Percentiles rank a stretch among this genome's conserved stretches.
Conservation (phyloP, 2,888 invertebrate genomes). For the Harpalus rubripes region DNA sequence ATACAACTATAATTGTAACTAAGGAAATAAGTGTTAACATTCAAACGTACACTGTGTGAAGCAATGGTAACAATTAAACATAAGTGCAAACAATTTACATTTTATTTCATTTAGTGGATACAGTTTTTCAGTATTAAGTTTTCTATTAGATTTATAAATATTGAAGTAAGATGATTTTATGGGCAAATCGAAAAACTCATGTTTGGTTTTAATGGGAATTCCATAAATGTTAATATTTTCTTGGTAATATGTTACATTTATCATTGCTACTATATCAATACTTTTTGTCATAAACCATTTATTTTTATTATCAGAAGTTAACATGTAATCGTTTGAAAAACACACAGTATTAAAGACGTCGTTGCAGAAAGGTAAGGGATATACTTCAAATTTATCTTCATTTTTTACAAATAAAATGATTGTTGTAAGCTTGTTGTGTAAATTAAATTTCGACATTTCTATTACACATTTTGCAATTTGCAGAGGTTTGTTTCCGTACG, state of each 20-base stretch:
- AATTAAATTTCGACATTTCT: constrained; percentile 34
- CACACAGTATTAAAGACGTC: constrained; percentile 12
- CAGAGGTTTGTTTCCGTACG: constrained; percentile 64
- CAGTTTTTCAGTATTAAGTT: constrained; percentile 22
- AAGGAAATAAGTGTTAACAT: neutral
- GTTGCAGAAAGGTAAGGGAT: neutral
- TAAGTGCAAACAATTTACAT: constrained; percentile 63
- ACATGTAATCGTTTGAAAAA: constrained; percentile 22
- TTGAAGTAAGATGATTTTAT: constrained; percentile 67
- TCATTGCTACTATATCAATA: constrained; percentile 24
- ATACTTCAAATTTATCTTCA: neutral
- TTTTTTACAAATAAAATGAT: neutral
- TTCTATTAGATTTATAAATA: constrained; percentile 57
- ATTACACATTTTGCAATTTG: constrained; percentile 67
- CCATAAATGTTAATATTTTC: constrained; percentile 66
- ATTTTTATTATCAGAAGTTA: neutral
- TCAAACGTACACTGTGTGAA: neutral
- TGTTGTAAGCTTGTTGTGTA: neutral
- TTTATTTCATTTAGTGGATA: constrained; percentile 56
- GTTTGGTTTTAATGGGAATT: constrained; percentile 47
- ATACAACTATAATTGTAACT: neutral
- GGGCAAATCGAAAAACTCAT: constrained; percentile 64
- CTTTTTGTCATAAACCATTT: constrained; percentile 22
- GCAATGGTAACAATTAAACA: constrained; percentile 62
- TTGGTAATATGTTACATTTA: constrained; percentile 18